phyloP scores from a whole-genome alignment of 2,888 invertebrate genomes.

The Plemyria rubiginata region DNA sequence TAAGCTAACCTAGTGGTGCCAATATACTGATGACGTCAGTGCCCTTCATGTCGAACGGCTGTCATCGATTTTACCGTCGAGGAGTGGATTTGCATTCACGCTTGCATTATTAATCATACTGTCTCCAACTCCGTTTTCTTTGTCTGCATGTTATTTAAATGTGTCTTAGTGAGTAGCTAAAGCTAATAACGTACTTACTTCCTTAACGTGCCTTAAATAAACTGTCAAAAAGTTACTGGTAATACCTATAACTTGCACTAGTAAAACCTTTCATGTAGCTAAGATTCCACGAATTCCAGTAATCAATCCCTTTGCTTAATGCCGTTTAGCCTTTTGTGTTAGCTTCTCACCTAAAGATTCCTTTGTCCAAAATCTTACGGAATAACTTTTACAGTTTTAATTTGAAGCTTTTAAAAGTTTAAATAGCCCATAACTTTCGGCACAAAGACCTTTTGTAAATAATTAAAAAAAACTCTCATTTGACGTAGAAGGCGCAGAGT shows the following conservation, averaged over 20 bases:
- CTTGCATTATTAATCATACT: slow-evolving; percentile 40
- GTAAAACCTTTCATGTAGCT: not conserved
- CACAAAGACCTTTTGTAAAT: slow-evolving; percentile 39
- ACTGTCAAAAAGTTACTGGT: not conserved
- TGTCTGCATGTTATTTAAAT: slow-evolving; percentile 19
- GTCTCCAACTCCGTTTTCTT: slow-evolving; percentile 28
- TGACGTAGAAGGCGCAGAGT: slow-evolving; percentile 14
- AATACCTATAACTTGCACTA: too few relatives aligned
- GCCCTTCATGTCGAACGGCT: slow-evolving; percentile 43
- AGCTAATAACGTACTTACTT: too few relatives aligned
- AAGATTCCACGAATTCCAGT: slow-evolving; percentile 4
- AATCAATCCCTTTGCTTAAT: slow-evolving; percentile 3
- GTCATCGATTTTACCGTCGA: slow-evolving; percentile 49
- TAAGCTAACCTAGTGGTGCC: slow-evolving; percentile 31
- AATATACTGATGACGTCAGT: slow-evolving; percentile 50
- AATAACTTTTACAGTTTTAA: slow-evolving; percentile 35
- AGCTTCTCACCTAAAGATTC: slow-evolving; percentile 21
- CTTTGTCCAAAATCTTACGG: slow-evolving; percentile 30
- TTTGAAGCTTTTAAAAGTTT: slow-evolving; percentile 35
- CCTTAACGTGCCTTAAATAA: not conserved
- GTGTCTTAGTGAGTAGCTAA: not conserved
- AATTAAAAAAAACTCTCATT: slow-evolving; percentile 11
- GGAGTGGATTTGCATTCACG: slow-evolving; percentile 48
- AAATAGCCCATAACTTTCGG: slow-evolving; percentile 43
- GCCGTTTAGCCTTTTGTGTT: slow-evolving; percentile 24